These are phyloP conservation scores for Lacanobia wlatinum DNA, from an alignment of 2,888 invertebrate species.

Conservation along the genomic window DNA sequence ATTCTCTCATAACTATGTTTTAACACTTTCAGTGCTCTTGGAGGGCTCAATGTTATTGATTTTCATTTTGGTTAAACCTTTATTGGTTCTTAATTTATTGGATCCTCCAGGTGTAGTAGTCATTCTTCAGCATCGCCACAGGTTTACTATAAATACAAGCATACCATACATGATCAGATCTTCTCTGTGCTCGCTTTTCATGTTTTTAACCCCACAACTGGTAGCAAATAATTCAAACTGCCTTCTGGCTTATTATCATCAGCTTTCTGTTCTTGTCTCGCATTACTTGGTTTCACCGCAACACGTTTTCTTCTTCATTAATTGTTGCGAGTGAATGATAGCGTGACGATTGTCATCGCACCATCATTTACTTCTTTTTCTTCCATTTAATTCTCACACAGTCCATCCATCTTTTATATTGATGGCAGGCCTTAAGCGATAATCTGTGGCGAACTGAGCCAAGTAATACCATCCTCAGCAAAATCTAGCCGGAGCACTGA, in stretches of 20 bases:
- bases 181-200: not conserved
- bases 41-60: not conserved
- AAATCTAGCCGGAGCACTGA: conserved; percentile 37
- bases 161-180: conserved; percentile 1
- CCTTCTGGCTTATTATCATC: not conserved
- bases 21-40: conserved; percentile 56
- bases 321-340: too few relatives aligned
- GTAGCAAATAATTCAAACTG: not conserved
- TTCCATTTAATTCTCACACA: too few relatives aligned
- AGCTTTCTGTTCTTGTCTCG: not conserved
- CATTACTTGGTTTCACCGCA: not conserved
- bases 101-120: not conserved
- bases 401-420: not conserved
- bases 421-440: not conserved
- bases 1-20: conserved; percentile 41
- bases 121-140: not conserved
- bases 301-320: not conserved
- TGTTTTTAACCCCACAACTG: not conserved
- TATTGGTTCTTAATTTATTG: not conserved
- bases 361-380: too few relatives aligned
- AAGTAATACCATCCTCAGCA: not conserved
- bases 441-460: not conserved
- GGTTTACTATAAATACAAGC: not conserved
- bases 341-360: too few relatives aligned
- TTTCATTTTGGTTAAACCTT: not conserved